Conservation (phyloP, 53 echinoderm and acorn worm species). For the Crossaster papposus region DNA sequence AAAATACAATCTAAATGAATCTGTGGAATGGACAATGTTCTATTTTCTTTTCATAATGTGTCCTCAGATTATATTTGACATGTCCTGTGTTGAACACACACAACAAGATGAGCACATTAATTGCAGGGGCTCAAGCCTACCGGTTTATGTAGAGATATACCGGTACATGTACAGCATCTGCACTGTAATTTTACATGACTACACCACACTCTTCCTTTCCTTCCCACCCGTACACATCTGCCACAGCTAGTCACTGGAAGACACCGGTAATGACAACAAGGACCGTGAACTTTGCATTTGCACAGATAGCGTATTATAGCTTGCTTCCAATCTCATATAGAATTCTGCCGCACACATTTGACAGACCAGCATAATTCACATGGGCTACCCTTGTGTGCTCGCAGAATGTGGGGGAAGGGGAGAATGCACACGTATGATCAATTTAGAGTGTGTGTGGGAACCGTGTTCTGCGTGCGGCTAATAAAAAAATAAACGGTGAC, state of each 20-base stretch:
- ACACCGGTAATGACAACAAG: neutral
- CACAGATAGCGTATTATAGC: neutral
- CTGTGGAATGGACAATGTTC: neutral
- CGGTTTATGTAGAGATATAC: no score
- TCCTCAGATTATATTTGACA: neutral
- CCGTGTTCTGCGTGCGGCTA: neutral
- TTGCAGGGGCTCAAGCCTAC: no score
- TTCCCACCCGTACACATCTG: neutral
- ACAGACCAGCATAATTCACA: neutral
- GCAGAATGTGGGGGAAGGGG: neutral
- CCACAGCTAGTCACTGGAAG: neutral
- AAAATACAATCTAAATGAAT: neutral
- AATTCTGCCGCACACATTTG: neutral
- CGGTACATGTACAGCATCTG: neutral
- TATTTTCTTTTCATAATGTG: neutral
- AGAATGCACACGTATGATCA: neutral
- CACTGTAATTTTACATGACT: neutral
- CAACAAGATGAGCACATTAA: no score
- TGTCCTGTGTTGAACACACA: neutral
- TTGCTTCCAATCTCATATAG: no score
- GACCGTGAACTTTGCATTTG: constrained; percentile 31
- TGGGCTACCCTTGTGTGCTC: neutral
- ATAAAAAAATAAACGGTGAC: neutral
- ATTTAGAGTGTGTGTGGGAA: neutral
- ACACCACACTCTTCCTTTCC: neutral